Conservation (phyloP, 2,888 invertebrate genomes). For the Drosophila prolongata region DNA sequence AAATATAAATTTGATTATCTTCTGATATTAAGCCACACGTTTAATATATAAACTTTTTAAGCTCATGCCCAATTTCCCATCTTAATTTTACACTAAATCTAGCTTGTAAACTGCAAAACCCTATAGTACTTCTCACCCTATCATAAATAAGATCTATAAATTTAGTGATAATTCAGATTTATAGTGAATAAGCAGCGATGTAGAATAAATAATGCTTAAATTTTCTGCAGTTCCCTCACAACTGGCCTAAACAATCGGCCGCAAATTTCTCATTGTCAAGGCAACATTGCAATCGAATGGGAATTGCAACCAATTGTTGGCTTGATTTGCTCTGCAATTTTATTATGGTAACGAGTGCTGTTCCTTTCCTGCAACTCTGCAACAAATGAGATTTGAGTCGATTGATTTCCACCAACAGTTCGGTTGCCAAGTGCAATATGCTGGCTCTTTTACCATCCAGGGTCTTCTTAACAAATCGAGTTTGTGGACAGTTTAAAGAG, state of each 20-base stretch:
- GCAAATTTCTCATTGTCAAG: slow-evolving; percentile 42
- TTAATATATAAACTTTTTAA: too few relatives aligned
- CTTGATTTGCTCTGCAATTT: slow-evolving; percentile 67
- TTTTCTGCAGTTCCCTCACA: background rate
- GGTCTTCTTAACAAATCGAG: slow-evolving; percentile 15
- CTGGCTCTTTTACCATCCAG: slow-evolving; percentile 11
- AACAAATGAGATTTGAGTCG: slow-evolving; percentile 35
- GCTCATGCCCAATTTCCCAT: too few relatives aligned
- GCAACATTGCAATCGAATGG: slow-evolving; percentile 22
- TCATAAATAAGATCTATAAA: background rate
- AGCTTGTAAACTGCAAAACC: too few relatives aligned
- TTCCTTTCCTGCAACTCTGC: background rate
- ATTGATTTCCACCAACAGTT: slow-evolving; percentile 24
- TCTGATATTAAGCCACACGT: too few relatives aligned
- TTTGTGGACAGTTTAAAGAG: background rate
- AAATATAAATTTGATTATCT: too few relatives aligned
- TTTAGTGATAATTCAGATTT: background rate
- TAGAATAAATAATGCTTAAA: background rate
- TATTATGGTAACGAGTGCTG: slow-evolving; percentile 62
- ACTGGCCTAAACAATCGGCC: slow-evolving; percentile 25
- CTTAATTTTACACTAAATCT: too few relatives aligned
- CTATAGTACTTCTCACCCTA: too few relatives aligned
- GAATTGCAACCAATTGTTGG: slow-evolving; percentile 58
- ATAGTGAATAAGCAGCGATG: too few relatives aligned
- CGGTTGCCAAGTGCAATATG: slow-evolving; percentile 30